Evolutionary conservation across 2,797 vertebrate species (phyloP).

Genomic region (Typhlichthys eigenmanni): DNA sequence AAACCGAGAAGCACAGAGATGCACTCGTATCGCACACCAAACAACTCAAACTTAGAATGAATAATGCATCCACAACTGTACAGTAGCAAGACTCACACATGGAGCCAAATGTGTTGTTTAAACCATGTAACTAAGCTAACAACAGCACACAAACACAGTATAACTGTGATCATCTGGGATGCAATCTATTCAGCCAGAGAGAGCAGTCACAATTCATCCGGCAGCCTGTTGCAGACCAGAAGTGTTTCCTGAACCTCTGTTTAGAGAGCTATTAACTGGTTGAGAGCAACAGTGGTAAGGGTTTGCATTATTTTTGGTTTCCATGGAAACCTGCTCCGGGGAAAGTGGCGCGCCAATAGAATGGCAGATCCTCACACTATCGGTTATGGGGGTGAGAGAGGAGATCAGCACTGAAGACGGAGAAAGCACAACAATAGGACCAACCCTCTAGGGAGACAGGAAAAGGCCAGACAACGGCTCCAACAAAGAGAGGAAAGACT

Average conservation of each 20-base stretch:
- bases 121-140: conserved; percentile 10
- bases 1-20: conserved; percentile 50
- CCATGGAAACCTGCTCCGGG: conserved; percentile 72
- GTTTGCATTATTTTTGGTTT: conserved; percentile 73
- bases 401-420: conserved; percentile 58
- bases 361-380: conserved; percentile 62
- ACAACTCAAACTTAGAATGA: no score
- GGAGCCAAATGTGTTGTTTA: background rate
- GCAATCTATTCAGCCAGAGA: conserved; percentile 24
- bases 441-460: conserved; percentile 57
- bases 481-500: conserved; percentile 45
- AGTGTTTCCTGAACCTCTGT: conserved; percentile 51
- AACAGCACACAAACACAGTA: conserved; percentile 26
- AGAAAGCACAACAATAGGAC: conserved; percentile 71
- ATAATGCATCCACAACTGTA: conserved; percentile 21
- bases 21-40: conserved; percentile 48
- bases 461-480: conserved; percentile 66
- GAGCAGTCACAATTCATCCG: conserved; percentile 42
- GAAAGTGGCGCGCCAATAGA: conserved; percentile 72
- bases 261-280: conserved; percentile 70
- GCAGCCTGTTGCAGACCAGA: conserved; percentile 56
- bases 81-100: background rate
- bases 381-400: conserved; percentile 60
- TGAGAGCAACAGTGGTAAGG: conserved; percentile 63
- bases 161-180: conserved; percentile 29